Base-by-base conservation (phyloP, 2,797 vertebrate species). In the Sphenopsis melanotis region DNA sequence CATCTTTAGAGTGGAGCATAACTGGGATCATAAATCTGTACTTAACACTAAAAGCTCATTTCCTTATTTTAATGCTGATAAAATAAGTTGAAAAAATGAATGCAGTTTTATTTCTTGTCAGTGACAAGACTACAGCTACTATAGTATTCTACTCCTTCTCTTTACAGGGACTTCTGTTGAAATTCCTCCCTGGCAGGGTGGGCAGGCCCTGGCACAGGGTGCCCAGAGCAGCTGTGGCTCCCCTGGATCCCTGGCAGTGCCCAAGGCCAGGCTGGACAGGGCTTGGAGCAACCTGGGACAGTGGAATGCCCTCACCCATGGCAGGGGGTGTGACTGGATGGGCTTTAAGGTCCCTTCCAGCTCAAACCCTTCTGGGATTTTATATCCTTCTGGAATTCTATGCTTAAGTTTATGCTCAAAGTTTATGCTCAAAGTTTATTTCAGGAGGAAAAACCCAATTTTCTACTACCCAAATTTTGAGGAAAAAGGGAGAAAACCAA, bases 401-500 rank as follows among this genome's bases (percentile, higher is more conserved):
- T 61, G 41, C 56, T 39, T 53, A 61, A 86, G 65, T 52, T 24
- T 37, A 37, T 37, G 37, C 37, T 37, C 37, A 37, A 12, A 37
- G 37, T 37, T 37, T 37, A 37, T 37, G 11, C 37, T 37, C 37
- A 2, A 74, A 65, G 4, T 27, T 29, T 55, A 63, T 10, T 77
- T 50, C 23, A 30, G 36, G 14, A 55, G 27, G 47, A 32, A 47
- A 26, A 3, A 0, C 1, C 2, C 1, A 2, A 3, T 59, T 78
- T 84, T 53, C 26, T 27, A 23, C 84, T 71, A 46, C 7, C 5
- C 3, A 6, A 14, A 1, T 49, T 75, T 22, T 52, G 50, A 71
- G 39, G 32, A 3, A 37, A 79, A 83, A 59, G 6, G 29, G 60
- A 68, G 39, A 69, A 69, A 59, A 72, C 2, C 23, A 20, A 55